Evolutionary conservation across 1,140 invertebrate species (phyloP).

Genomic region (Andricus grossulariae): DNA sequence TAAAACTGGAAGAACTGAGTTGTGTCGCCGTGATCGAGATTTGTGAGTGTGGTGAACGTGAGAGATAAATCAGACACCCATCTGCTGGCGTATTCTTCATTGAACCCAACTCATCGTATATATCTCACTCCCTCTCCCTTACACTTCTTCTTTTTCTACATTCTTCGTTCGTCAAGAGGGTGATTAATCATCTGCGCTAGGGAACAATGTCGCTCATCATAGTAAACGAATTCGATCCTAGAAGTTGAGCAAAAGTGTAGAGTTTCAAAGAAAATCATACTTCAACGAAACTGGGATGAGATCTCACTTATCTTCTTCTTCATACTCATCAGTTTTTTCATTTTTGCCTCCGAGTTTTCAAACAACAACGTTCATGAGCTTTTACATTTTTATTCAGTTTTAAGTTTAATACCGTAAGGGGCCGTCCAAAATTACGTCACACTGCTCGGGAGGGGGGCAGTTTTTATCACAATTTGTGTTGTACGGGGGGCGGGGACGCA

Average conservation of each 20-base stretch:
- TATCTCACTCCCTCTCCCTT: no score
- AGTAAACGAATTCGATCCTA: slow-evolving; percentile 15
- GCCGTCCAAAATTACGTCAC: no score
- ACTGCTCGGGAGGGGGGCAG: no score
- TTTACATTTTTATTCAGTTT: no score
- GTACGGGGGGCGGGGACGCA: no score
- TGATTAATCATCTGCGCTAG: slow-evolving; percentile 17
- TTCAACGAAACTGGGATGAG: neutral
- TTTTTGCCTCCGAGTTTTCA: no score
- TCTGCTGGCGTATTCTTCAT: neutral
- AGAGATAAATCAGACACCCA: neutral
- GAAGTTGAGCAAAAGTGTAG: slow-evolving; percentile 1
- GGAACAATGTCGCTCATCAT: slow-evolving; percentile 23
- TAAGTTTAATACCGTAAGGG: no score
- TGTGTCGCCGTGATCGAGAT: no score
- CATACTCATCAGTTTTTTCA: neutral
- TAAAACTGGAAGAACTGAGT: no score
- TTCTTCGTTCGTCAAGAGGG: slow-evolving; percentile 10
- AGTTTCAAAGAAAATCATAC: neutral
- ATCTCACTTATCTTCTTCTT: neutral
- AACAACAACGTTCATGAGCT: no score
- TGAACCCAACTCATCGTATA: neutral
- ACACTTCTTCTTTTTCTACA: slow-evolving; percentile 6
- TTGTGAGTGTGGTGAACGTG: neutral
- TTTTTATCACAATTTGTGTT: no score